Percentiles rank a stretch among this genome's conserved stretches.
These are phyloP conservation scores for Valencia hispanica DNA, from an alignment of 2,797 vertebrate species.

Conservation along the genomic window DNA sequence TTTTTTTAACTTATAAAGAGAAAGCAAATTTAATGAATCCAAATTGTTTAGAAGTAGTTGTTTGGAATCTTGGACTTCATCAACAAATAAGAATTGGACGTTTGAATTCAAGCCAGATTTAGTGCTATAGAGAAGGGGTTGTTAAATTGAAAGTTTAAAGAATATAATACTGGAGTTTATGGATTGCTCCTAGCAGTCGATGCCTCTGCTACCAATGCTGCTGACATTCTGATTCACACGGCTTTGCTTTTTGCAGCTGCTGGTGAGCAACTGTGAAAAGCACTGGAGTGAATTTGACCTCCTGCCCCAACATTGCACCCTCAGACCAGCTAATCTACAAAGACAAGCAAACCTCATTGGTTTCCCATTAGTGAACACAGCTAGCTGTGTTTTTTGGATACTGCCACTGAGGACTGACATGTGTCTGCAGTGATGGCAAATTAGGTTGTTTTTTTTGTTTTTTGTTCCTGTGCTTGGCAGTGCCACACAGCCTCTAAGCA, in stretches of 20 bases:
- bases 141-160: background rate
- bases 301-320: conserved; percentile 11
- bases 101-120: background rate
- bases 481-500: conserved; percentile 25
- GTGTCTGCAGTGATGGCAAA: conserved; percentile 13
- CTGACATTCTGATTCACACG: conserved; percentile 18
- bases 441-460: background rate
- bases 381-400: conserved; percentile 20
- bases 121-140: too few species aligned
- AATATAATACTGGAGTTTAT: background rate
- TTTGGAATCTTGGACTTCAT: background rate
- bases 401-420: background rate
- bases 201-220: conserved; percentile 5
- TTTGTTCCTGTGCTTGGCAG: background rate
- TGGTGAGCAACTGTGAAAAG: conserved; percentile 27
- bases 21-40: background rate
- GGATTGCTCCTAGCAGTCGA: conserved; percentile 28
- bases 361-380: conserved; percentile 27
- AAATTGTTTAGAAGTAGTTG: background rate
- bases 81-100: background rate
- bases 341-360: conserved; percentile 19
- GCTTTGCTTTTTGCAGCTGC: conserved; percentile 20
- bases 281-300: conserved; percentile 17
- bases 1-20: background rate
- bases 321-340: conserved; percentile 32